Evolutionary conservation across 2,888 invertebrate genomes (phyloP), one percentile per base, ranked within the genome.

Genomic region (Molorchus minor): DNA sequence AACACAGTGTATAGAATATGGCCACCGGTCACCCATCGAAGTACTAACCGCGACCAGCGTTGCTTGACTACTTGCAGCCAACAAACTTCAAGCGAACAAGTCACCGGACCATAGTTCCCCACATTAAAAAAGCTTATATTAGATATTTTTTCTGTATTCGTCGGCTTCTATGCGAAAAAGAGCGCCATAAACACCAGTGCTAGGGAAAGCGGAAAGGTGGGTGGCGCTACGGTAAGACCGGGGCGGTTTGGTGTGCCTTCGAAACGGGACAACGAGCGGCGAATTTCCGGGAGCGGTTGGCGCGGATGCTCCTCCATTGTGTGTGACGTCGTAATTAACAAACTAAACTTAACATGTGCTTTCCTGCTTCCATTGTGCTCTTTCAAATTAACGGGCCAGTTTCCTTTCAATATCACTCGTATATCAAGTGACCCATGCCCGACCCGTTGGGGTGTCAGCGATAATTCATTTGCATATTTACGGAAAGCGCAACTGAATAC

Each of bases 271-370:
- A 74, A 76, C 72, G 72, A 74, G 72, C 73, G 67, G 66, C 77
- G 76, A 77, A 78, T 79, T 79, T 79, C 79, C 79, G 80, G 74
- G 69, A 71, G 69, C 69, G 74, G 74, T 70, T 70, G 71, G 69
- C 70, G 72, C 78, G 79, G 79, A 80, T 78, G 77, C 74, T 71
- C 69, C 71, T 70, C 79, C 79, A 80, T 80, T 81, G 80, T 80
- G 76, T 75, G 74, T 75, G 78, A 79, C 78, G 79, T 77, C 79
- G 77, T 81, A 81, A 82, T 82, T 81, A 82, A 81, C 80, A 79
- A 81, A 81, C 81, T 82, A 82, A 82, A 82, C 81, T 81, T 81
- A 82, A 82, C 82, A 82, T 82, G 82, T 82, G 82, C 81, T 82
- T 82, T 82, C 82, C 82, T 82, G 82, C 74, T 75, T 71, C 80